Evolutionary conservation across 2,888 invertebrate species (phyloP), one percentile per base, ranked within the genome.

Genomic region (Schizaphis graminum): DNA sequence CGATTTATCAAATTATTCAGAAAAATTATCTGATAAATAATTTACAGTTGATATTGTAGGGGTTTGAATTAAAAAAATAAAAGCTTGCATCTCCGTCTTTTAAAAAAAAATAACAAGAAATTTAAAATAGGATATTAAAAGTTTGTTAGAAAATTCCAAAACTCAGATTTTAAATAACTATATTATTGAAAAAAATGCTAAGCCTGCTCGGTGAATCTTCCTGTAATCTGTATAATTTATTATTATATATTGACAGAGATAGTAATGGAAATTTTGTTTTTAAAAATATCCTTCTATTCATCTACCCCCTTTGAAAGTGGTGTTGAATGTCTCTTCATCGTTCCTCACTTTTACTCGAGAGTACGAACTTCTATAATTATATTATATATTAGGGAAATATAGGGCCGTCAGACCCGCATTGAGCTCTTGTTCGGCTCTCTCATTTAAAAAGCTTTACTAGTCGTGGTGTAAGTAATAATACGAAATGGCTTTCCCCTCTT

Each of bases 381-480:
- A n/a, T n/a, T 49, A 67, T 67, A 28, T 61, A n/a, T 67, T 67
- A n/a, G 77, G 35, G 21, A 35, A 35, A 35, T 41, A 77, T 77
- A 77, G 35, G 77, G 7, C 35, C 35, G 35, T 21, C 77, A 77
- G 35, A 77, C 77, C 77, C 77, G 77, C 35, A 77, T 77, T 77
- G 2, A 35, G 77, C 35, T 35, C 35, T 35, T 77, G 21, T 77
- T 77, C 77, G 35, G 35, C 35, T 77, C 35, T 8, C 35, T 35
- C 21, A 35, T 77, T 77, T 35, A 77, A 77, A 77, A 35, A 77
- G 35, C 77, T 77, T 77, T 35, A 77, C 35, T 77, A 47, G 24
- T 24, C 77, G 57, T 92, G 88, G 28, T 11, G 53, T 89, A 77
- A 84, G 77, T 93, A 89, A 93, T 93, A 84, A 93, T n/a, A 28